Evolutionary conservation across 2,113 vertebrate species (phyloP).

Genomic region (Heterochromis multidens): DNA sequence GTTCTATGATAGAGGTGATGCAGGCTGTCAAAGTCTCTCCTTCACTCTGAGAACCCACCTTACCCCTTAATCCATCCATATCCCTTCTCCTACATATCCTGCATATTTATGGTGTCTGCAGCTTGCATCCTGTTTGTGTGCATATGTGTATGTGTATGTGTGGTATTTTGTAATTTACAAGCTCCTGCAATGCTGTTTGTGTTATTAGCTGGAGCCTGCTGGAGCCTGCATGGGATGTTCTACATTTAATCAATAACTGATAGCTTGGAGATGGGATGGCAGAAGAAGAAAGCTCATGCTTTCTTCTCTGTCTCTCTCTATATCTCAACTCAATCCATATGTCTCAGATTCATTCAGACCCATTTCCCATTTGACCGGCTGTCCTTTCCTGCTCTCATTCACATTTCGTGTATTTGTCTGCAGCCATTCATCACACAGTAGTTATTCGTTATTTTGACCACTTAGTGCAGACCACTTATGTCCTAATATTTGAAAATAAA

Average conservation of each 20-base stretch:
- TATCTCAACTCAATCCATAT: neutral
- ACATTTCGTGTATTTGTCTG: neutral
- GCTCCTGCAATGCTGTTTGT: constrained; percentile 25
- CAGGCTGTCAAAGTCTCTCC: constrained; percentile 2
- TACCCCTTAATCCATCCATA: neutral
- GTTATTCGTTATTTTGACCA: neutral
- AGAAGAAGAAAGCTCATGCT: constrained; percentile 13
- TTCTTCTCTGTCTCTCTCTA: neutral
- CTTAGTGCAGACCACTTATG: neutral
- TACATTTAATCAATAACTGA: constrained; percentile 64
- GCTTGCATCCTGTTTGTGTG: neutral
- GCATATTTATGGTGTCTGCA: constrained; percentile 1
- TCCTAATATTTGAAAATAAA: neutral
- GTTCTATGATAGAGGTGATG: neutral
- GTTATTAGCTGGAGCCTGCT: constrained; percentile 49
- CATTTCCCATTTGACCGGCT: neutral
- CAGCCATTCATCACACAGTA: neutral
- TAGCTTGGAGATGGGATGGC: constrained; percentile 42
- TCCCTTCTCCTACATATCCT: neutral
- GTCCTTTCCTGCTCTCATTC: constrained; percentile 18
- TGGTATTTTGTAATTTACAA: constrained; percentile 33
- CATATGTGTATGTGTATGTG: neutral
- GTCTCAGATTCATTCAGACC: constrained; percentile 17
- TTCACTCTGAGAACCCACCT: neutral
- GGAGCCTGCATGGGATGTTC: constrained; percentile 39